Evolutionary conservation across 2,888 invertebrate genomes (phyloP).

Genomic region (Pardosa pseudoannulata): DNA sequence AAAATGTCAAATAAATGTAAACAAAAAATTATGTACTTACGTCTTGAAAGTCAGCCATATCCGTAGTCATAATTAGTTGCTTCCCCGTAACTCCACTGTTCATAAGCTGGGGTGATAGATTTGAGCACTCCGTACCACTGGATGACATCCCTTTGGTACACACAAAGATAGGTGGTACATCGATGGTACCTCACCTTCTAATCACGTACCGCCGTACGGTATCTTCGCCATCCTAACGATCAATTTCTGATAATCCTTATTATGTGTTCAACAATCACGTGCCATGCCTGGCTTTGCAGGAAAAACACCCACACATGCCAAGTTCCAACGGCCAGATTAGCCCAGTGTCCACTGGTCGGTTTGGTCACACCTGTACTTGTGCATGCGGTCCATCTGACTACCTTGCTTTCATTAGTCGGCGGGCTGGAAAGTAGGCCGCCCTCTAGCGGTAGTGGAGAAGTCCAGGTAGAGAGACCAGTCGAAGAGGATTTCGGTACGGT

Average conservation of each 20-base stretch:
- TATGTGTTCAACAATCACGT: conserved; percentile 28
- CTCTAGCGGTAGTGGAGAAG: conserved; percentile 45
- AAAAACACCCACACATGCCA: conserved; percentile 55
- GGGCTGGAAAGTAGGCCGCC: conserved; percentile 66
- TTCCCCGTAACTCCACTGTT: conserved; percentile 66
- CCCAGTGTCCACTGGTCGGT: conserved; percentile 44
- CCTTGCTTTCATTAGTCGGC: conserved; percentile 61
- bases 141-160: conserved; percentile 50
- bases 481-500: not conserved
- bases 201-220: not conserved
- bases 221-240: not conserved
- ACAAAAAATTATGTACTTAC: conserved; percentile 70
- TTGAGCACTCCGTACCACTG: conserved; percentile 58
- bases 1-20: not conserved
- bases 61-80: conserved; percentile 69
- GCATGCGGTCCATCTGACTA: conserved; percentile 64
- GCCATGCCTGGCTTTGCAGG: conserved; percentile 13
- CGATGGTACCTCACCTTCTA: not conserved
- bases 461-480: conserved; percentile 53
- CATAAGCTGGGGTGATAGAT: conserved; percentile 40
- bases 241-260: conserved; percentile 1
- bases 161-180: conserved; percentile 30
- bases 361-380: conserved; percentile 67
- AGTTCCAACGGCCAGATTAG: not conserved
- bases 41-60: conserved; percentile 74